phyloP scores from a whole-genome alignment of 1,140 invertebrate species.

The Arion vulgaris region DNA sequence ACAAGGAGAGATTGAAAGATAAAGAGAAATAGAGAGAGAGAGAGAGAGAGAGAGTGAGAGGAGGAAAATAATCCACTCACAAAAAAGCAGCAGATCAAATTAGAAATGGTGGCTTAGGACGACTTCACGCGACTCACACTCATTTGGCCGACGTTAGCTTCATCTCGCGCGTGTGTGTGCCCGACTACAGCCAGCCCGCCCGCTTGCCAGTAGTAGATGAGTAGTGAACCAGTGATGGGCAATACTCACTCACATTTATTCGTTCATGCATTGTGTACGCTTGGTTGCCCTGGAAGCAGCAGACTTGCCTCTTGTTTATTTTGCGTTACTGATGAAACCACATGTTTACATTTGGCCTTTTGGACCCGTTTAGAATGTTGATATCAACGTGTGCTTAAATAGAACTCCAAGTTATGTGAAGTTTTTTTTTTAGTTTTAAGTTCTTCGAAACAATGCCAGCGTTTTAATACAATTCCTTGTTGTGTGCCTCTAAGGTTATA shows the following conservation, averaged over 20 bases:
- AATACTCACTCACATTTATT: neutral
- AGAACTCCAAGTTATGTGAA: neutral
- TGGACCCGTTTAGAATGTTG: neutral
- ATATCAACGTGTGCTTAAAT: neutral
- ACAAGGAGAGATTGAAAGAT: neutral
- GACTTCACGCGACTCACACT: neutral
- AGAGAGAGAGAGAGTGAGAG: neutral
- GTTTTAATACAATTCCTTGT: neutral
- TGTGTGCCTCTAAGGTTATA: neutral
- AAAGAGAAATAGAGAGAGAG: neutral
- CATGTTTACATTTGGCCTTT: conserved; percentile 11
- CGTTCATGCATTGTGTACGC: conserved; percentile 1
- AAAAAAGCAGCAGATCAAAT: neutral
- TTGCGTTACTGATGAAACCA: conserved; percentile 17
- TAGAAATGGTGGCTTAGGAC: neutral
- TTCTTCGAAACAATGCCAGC: neutral
- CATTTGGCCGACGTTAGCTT: neutral
- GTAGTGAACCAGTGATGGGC: neutral
- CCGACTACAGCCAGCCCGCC: neutral
- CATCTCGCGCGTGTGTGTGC: neutral
- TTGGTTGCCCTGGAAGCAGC: conserved; percentile 9
- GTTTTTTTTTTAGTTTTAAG: too few species aligned
- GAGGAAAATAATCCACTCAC: neutral
- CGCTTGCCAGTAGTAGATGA: neutral
- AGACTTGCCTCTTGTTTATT: neutral